Evolutionary conservation across 1,140 invertebrate genomes (phyloP).

Genomic region (Drosophila miranda): DNA sequence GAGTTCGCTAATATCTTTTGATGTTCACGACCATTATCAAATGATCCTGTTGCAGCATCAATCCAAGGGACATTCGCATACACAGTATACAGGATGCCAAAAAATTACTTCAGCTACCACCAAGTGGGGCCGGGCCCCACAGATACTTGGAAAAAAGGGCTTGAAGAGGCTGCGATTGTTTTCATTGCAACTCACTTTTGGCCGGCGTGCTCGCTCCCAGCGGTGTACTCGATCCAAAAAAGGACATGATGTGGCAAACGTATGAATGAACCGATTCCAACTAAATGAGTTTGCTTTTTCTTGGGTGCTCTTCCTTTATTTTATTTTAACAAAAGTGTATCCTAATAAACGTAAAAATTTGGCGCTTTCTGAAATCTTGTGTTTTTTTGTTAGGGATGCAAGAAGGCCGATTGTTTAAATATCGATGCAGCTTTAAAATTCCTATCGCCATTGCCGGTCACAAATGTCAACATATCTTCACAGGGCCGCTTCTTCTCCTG

Average conservation of each 20-base stretch:
- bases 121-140: conserved; percentile 19
- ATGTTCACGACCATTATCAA: not conserved
- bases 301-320: not conserved
- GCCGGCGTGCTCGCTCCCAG: conserved; percentile 80
- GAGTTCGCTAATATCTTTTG: not conserved
- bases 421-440: too few relatives aligned
- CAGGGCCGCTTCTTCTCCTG: too few relatives aligned
- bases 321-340: conserved; percentile 19
- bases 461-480: too few relatives aligned
- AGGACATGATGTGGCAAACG: conserved; percentile 58
- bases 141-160: conserved; percentile 62
- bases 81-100: conserved; percentile 51
- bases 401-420: too few relatives aligned
- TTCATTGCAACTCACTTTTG: conserved; percentile 65
- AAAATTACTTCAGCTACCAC: conserved; percentile 41
- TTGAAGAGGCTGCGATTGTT: conserved; percentile 8
- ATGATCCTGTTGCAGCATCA: conserved; percentile 36
- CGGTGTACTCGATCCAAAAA: conserved; percentile 74
- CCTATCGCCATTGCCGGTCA: too few relatives aligned
- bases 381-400: too few relatives aligned
- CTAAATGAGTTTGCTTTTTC: not conserved
- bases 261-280: not conserved
- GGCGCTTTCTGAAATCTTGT: conserved; percentile 43
- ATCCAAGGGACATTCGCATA: conserved; percentile 56
- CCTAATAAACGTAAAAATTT: conserved; percentile 57